Evolutionary conservation across 2,888 invertebrate genomes (phyloP).

Genomic region (Eristalis arbustorum): DNA sequence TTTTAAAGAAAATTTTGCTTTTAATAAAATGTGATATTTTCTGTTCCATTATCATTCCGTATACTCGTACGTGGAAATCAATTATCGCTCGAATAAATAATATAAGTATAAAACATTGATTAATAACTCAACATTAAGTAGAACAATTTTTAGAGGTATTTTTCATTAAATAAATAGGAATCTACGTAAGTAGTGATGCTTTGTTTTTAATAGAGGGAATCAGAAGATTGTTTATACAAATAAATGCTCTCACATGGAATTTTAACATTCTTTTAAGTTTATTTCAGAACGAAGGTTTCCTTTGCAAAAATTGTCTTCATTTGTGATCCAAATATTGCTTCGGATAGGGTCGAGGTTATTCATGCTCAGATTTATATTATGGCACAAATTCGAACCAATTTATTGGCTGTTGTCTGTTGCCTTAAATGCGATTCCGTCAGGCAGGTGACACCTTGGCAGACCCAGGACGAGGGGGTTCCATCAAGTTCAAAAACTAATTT

Average conservation of each 20-base stretch:
- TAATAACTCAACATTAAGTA: conserved; percentile 5
- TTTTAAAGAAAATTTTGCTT: conserved; percentile 14
- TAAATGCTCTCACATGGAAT: conserved; percentile 60
- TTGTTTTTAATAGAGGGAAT: conserved; percentile 16
- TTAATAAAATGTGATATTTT: conserved; percentile 52
- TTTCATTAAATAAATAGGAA: conserved; percentile 41
- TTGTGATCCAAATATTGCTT: conserved; percentile 8
- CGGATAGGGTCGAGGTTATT: background rate
- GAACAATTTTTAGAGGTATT: conserved; percentile 12
- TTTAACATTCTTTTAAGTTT: background rate
- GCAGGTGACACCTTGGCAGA: too few relatives aligned
- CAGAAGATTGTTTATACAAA: conserved; percentile 17
- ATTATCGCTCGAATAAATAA: conserved; percentile 8
- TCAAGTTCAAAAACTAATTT: too few relatives aligned
- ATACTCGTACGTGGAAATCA: conserved; percentile 42
- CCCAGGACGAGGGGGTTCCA: too few relatives aligned
- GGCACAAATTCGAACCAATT: too few relatives aligned
- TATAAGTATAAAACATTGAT: background rate
- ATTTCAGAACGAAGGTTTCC: background rate
- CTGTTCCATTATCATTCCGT: conserved; percentile 53
- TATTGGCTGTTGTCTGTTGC: too few relatives aligned
- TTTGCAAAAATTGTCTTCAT: background rate
- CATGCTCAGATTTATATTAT: too few relatives aligned
- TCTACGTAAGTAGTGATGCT: conserved; percentile 29
- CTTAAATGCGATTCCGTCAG: too few relatives aligned